phyloP scores from a whole-genome alignment of 2,888 invertebrate genomes.

The Hypsopygia costalis region DNA sequence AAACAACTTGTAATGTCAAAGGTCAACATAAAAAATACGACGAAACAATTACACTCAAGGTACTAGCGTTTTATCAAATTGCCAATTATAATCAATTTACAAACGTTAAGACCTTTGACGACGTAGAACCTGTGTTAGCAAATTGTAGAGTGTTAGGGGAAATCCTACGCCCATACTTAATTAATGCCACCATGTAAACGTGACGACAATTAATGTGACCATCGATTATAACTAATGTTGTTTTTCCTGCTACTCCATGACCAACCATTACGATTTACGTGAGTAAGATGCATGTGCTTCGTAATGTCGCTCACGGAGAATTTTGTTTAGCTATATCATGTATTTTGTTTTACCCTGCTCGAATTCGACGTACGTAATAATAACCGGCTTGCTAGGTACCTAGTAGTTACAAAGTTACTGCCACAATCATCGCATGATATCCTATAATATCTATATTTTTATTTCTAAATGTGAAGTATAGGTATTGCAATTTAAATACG shows the following conservation, averaged over 20 bases:
- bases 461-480: no score
- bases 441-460: no score
- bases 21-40: background rate
- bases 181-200: constrained; percentile 6
- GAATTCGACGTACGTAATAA: background rate
- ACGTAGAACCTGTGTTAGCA: background rate
- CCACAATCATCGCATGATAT: no score
- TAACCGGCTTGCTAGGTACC: no score
- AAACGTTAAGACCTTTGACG: background rate
- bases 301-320: constrained; percentile 30
- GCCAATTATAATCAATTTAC: background rate
- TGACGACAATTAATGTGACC: constrained; percentile 7
- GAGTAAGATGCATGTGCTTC: constrained; percentile 65
- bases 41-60: background rate
- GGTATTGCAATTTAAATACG: no score
- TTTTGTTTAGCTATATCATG: background rate
- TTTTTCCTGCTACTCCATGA: constrained; percentile 42
- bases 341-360: background rate
- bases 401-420: no score
- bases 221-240: constrained; percentile 13
- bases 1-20: background rate
- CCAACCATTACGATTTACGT: constrained; percentile 30
- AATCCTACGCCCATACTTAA: constrained; percentile 10
- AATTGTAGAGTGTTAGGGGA: constrained; percentile 10
- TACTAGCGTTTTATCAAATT: background rate